These are phyloP conservation scores for Turritopsis dohrnii DNA, from an alignment of 30 jellyfish, hydroid and myxozoan species.

Conservation along the genomic window DNA sequence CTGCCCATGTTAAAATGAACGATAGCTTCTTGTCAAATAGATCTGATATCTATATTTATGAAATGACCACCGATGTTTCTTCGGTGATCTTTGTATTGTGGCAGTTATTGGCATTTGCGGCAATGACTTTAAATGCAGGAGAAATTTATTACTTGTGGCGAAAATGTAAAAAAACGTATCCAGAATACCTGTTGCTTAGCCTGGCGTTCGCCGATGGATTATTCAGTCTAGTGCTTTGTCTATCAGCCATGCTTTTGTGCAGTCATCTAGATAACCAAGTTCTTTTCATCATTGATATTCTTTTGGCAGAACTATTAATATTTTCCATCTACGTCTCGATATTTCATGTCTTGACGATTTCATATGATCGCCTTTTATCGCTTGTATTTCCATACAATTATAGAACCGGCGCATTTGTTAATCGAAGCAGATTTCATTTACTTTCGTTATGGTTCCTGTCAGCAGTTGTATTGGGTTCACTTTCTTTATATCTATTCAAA, in stretches of 20 bases:
- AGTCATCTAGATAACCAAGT: background rate
- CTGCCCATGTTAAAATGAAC: too few relatives aligned
- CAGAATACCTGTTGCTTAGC: background rate
- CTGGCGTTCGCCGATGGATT: background rate
- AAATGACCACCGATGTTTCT: too few relatives aligned
- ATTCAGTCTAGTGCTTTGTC: slow-evolving; percentile 1
- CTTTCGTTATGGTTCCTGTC: slow-evolving; percentile 3
- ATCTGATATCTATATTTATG: too few relatives aligned
- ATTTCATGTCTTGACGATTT: background rate
- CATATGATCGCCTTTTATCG: background rate
- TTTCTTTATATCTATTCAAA: background rate
- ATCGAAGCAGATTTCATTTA: background rate
- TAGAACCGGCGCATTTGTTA: background rate
- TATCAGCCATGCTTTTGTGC: background rate
- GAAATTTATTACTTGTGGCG: background rate
- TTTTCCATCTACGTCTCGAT: background rate
- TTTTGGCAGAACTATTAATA: background rate
- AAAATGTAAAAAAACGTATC: background rate
- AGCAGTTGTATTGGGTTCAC: background rate
- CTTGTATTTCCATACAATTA: background rate
- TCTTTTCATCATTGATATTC: background rate
- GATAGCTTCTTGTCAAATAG: too few relatives aligned
- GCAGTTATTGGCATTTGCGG: background rate
- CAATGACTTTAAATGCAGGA: background rate
- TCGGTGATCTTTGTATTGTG: background rate